Evolutionary conservation across 2,888 invertebrate genomes (phyloP), one percentile per base, ranked within the genome.

Genomic region (Andrena haemorrhoa): DNA sequence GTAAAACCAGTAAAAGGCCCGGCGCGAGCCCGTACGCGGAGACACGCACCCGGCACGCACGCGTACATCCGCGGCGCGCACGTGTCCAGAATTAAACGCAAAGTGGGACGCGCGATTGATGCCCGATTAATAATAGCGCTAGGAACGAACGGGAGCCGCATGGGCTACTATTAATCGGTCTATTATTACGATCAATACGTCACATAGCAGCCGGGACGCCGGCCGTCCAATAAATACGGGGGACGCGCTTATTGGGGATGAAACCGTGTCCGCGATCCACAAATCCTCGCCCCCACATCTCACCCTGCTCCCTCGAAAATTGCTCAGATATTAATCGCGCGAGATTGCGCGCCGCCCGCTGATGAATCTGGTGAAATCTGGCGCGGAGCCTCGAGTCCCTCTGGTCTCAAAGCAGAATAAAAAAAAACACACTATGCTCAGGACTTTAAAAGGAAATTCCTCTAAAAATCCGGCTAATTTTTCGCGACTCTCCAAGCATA

Each of bases 81-180:
- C 51, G 66, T 65, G 58, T 41, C 68, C 60, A 69, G 75, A 86
- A 83, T 86, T 76, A 82, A 76, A 80, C 47, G 71, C 70, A 69
- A 86, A 86, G 77, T 86, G 79, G 86, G 61, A 78, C 84, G 73
- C 41, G 79, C 79, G 84, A 86, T 86, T 86, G 86, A 83, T 78
- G 73, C 41, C 23, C 68, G 85, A 84, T 84, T 87, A 87, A 87
- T 85, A 86, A 87, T 85, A 87, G 81, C 77, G 47, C 58, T 16
- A 41, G 51, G 76, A 82, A 82, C 73, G 71, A 70, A 63, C 79
- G 56, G 64, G 65, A 61, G 20, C 47, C 56, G 81, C 74, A 53
- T 53, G 72, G 41, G 76, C 66, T 70, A 73, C 73, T 85, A 84
- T 79, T 80, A 82, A 74, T 77, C 82, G 75, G 53, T 75, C 64